These are phyloP conservation scores for Crossaster papposus DNA, from an alignment of 53 echinoderm and acorn worm species.

Conservation along the genomic window DNA sequence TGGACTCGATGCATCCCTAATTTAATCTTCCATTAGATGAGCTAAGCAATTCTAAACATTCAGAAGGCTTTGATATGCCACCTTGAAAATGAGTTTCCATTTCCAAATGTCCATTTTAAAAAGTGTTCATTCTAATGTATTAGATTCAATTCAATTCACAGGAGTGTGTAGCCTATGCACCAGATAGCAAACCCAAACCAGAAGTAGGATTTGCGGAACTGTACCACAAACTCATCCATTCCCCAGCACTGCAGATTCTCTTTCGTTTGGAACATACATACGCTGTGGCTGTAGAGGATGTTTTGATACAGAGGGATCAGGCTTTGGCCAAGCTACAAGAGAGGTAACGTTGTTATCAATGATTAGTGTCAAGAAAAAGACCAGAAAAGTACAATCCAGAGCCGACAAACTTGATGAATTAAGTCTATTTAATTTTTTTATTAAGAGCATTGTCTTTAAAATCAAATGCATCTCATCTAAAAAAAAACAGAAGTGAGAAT, in stretches of 20 bases:
- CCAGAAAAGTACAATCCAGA: too few relatives aligned
- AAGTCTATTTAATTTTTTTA: too few relatives aligned
- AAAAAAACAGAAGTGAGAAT: too few relatives aligned
- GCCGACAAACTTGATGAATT: too few relatives aligned
- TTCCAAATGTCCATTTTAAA: too few relatives aligned
- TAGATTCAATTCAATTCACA: background rate
- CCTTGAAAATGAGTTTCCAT: too few relatives aligned
- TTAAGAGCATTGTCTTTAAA: too few relatives aligned
- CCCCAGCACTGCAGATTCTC: conserved; percentile 82
- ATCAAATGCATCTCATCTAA: too few relatives aligned
- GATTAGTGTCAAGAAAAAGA: background rate
- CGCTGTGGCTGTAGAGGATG: conserved; percentile 88
- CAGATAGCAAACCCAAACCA: conserved; percentile 74
- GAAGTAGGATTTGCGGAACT: conserved; percentile 82
- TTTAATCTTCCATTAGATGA: too few relatives aligned
- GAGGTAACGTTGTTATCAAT: conserved; percentile 54
- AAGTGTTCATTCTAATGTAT: background rate
- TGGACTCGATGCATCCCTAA: too few relatives aligned
- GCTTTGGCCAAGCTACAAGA: conserved; percentile 71
- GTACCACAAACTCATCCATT: conserved; percentile 94
- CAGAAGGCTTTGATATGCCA: too few relatives aligned
- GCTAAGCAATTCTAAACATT: too few relatives aligned
- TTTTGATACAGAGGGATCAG: conserved; percentile 79
- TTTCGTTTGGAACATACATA: conserved; percentile 96
- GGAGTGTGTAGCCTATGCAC: conserved; percentile 87